These are phyloP conservation scores for Heterohyrax brucei DNA, from an alignment of 2,797 vertebrate species.

Conservation along the genomic window DNA sequence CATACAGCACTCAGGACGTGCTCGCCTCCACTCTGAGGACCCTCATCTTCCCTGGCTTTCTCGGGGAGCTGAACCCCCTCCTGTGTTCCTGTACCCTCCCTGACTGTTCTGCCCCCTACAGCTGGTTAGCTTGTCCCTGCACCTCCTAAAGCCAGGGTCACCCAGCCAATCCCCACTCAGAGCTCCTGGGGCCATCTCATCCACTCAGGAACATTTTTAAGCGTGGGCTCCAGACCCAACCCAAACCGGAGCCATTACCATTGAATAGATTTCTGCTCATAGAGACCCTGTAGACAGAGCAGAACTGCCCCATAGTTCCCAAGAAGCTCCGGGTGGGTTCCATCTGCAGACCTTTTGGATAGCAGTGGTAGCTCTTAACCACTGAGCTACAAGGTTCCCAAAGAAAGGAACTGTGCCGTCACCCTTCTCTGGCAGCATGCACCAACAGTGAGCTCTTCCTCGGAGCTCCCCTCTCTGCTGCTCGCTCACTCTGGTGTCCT, in stretches of 20 bases:
- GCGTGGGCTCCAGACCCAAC: neutral
- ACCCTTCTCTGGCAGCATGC: neutral
- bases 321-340: no score
- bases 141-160: neutral
- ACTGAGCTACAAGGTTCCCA: neutral
- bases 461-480: slow-evolving; percentile 16
- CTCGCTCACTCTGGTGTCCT: neutral
- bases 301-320: no score
- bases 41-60: neutral
- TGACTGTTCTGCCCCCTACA: neutral
- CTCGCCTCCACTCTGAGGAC: neutral
- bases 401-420: neutral
- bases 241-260: no score
- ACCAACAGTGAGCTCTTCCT: neutral
- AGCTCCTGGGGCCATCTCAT: neutral
- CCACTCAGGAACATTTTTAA: neutral
- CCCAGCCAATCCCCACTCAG: neutral
- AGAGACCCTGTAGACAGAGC: no score
- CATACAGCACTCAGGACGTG: neutral
- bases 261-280: no score
- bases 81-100: neutral
- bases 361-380: no score
- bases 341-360: no score
- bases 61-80: slow-evolving; percentile 21
- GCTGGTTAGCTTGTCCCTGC: neutral